Percentiles rank a stretch among this genome's conserved stretches.
These are phyloP conservation scores for Agrochola lychnidis DNA, from an alignment of 2,888 invertebrate genomes.

Conservation along the genomic window DNA sequence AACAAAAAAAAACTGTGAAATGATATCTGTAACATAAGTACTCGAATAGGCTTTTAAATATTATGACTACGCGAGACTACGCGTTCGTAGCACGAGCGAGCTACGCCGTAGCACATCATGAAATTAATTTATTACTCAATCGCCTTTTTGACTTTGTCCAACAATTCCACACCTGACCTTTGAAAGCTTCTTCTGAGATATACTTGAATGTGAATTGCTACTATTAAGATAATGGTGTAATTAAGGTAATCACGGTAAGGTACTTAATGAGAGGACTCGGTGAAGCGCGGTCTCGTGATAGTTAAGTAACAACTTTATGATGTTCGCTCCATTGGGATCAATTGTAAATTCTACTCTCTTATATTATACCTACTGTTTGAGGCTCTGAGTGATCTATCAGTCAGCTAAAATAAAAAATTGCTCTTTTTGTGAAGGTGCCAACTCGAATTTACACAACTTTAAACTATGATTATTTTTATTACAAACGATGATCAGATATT, in stretches of 20 bases:
- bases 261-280: slow-evolving; percentile 15
- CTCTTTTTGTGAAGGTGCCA: neutral
- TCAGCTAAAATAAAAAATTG: neutral
- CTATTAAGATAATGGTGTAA: slow-evolving; percentile 43
- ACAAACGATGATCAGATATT: neutral
- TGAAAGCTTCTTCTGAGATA: neutral
- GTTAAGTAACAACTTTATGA: slow-evolving; percentile 1
- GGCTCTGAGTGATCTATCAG: neutral
- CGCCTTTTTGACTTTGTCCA: neutral
- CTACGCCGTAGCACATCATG: slow-evolving; percentile 16
- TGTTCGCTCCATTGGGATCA: slow-evolving; percentile 1
- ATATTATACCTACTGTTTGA: no score
- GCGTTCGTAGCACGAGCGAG: slow-evolving; percentile 11
- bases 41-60: neutral
- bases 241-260: slow-evolving; percentile 34
- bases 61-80: neutral
- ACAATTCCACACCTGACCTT: neutral
- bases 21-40: neutral
- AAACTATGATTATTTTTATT: neutral
- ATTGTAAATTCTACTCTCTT: slow-evolving; percentile 2
- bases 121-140: neutral
- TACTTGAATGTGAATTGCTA: slow-evolving; percentile 29
- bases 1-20: no score
- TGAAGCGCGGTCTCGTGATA: slow-evolving; percentile 19
- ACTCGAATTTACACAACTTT: neutral